These are phyloP conservation scores for Anhinga rufa DNA, from an alignment of 2,113 vertebrate genomes.

Conservation along the genomic window DNA sequence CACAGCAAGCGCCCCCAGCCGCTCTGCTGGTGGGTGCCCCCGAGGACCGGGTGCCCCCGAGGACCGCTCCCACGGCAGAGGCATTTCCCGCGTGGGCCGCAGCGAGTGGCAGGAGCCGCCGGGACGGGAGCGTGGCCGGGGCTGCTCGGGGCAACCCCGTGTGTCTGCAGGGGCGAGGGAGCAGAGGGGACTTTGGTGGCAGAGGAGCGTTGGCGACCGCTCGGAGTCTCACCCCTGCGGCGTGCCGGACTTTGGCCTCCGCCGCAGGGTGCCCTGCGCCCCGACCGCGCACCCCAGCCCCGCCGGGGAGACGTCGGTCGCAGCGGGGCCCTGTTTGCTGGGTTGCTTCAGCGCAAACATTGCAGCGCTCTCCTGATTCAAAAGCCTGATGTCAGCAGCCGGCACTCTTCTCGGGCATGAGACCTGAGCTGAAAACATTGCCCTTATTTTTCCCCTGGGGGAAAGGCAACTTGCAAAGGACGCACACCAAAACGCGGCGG, in stretches of 20 bases:
- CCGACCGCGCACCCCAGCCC: too few relatives aligned
- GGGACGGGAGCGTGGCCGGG: neutral
- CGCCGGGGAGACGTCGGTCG: rapidly evolving
- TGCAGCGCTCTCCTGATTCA: neutral
- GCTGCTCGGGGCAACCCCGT: neutral
- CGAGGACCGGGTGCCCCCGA: too few relatives aligned
- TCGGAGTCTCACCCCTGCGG: neutral
- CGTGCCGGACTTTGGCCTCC: neutral
- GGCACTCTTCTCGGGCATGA: rapidly evolving
- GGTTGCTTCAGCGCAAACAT: neutral
- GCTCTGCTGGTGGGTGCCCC: neutral
- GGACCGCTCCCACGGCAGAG: neutral
- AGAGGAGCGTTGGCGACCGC: neutral
- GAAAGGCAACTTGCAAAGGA: neutral
- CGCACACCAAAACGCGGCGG: rapidly evolving
- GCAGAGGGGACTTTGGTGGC: neutral
- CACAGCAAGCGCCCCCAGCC: neutral
- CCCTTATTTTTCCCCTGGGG: rapidly evolving
- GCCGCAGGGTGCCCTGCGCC: rapidly evolving
- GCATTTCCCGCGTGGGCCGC: neutral
- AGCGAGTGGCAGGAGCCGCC: rapidly evolving
- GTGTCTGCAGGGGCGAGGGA: neutral
- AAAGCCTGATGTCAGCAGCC: neutral
- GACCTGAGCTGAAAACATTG: rapidly evolving
- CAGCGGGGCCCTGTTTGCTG: neutral